Evolutionary conservation across 2,113 vertebrate species (phyloP), one percentile per base, ranked within the genome.

Genomic region (Argyrosomus japonicus): DNA sequence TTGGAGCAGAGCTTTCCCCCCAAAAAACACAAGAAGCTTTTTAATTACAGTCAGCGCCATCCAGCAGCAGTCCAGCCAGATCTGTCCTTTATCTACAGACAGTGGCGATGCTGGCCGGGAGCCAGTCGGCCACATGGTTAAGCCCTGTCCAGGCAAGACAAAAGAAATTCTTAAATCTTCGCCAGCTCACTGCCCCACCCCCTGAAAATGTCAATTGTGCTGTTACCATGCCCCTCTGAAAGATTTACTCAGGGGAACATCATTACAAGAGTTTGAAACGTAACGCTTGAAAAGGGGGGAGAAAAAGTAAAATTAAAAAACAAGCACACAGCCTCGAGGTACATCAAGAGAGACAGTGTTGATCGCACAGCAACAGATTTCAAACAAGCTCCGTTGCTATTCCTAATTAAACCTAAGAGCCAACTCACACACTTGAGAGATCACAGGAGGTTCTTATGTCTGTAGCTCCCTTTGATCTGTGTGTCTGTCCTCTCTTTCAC

Each of bases 111-210:
- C 74, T 90, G 89, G 88, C 89, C 68, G 64, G 36, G 54, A 77
- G 89, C 87, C 88, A 85, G 62, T 48, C 13, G 36, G 70, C 85
- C 87, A 92, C 90, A 89, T 90, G 90, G 89, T 84, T 89, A 84
- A 92, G 78, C 82, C 84, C 69, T 21, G 71, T 74, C 84, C 90
- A 65, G 58, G 61, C 83, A 58, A 89, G 88, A 93, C 91, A 91
- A 92, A 91, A 92, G 85, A 89, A 78, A 90, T 92, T 91, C 86
- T 90, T 90, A 86, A 91, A 81, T 88, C 86, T 90, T 86, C 61
- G 25, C 77, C 67, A 62, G 75, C 82, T 85, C 85, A 73, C 76
- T 78, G 68, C 47, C 58, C 84, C 65, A 13, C 61, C 57, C 51
- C 50, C 53, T 45, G 21, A 90, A 90, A 89, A 91, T 84, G 72